These are phyloP conservation scores for Nephotettix cincticeps DNA, from an alignment of 1,140 invertebrate genomes.

Conservation along the genomic window DNA sequence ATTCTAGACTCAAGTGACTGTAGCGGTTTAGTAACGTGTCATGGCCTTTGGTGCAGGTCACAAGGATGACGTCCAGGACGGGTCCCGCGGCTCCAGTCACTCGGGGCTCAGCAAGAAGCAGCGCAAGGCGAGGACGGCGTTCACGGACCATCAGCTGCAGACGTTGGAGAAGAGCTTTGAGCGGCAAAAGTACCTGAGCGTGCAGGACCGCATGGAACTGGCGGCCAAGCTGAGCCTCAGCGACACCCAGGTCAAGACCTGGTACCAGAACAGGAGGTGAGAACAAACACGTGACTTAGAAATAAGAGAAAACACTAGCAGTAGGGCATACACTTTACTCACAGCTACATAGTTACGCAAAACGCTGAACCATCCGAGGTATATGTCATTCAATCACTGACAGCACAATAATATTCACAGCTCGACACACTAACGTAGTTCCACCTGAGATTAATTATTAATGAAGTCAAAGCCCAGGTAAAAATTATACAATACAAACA, in stretches of 20 bases:
- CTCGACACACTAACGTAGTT: too few relatives aligned
- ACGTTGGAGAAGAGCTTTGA: conserved; percentile 98
- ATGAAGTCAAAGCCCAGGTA: too few relatives aligned
- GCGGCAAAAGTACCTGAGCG: conserved; percentile 96
- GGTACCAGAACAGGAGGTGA: conserved; percentile 98
- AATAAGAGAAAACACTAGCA: not conserved
- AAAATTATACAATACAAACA: too few relatives aligned
- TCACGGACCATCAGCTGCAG: conserved; percentile 97
- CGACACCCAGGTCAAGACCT: conserved; percentile 99
- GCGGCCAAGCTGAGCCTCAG: conserved; percentile 94
- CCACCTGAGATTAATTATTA: too few relatives aligned
- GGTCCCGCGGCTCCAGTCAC: conserved; percentile 50
- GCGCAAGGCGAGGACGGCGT: conserved; percentile 95
- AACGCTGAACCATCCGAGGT: too few relatives aligned
- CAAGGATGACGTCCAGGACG: conserved; percentile 39
- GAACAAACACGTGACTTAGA: conserved; percentile 42
- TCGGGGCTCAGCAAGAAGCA: conserved; percentile 80
- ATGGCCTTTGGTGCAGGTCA: conserved; percentile 41
- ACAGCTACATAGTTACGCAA: too few relatives aligned
- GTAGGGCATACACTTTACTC: too few relatives aligned
- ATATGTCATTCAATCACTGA: too few relatives aligned
- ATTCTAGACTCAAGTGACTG: too few relatives aligned
- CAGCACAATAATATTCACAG: too few relatives aligned
- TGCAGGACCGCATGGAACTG: conserved; percentile 97
- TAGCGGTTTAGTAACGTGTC: too few relatives aligned